These are phyloP conservation scores for Cardiocondyla obscurior DNA, from an alignment of 1,140 invertebrate species.

Conservation along the genomic window DNA sequence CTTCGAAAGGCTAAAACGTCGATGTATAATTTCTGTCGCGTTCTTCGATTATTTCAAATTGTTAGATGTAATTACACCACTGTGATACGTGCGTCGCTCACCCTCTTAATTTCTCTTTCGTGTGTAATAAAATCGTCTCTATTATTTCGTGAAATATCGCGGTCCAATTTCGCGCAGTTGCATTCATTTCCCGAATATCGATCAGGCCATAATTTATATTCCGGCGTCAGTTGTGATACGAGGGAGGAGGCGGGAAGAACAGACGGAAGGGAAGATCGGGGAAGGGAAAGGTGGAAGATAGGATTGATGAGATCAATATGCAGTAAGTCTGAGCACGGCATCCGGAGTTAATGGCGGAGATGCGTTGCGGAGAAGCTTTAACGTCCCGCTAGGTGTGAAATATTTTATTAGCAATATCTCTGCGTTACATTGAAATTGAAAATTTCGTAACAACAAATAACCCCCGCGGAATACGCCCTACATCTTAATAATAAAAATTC, in stretches of 20 bases:
- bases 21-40: neutral
- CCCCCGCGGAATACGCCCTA: neutral
- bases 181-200: slow-evolving; percentile 44
- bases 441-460: slow-evolving; percentile 37
- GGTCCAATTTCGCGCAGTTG: slow-evolving; percentile 9
- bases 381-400: slow-evolving; percentile 40
- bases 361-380: slow-evolving; percentile 74
- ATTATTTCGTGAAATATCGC: neutral
- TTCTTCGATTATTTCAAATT: neutral
- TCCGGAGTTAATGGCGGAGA: slow-evolving; percentile 78
- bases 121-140: neutral
- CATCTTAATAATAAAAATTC: neutral
- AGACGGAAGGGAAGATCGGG: slow-evolving; percentile 38
- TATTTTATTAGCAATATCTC: slow-evolving; percentile 50
- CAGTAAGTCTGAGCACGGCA: slow-evolving; percentile 82
- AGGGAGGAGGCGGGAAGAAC: slow-evolving; percentile 61
- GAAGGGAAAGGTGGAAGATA: slow-evolving; percentile 41
- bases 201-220: slow-evolving; percentile 53
- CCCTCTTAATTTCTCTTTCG: neutral
- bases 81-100: neutral
- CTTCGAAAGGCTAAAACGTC: neutral
- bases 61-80: neutral
- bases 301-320: slow-evolving; percentile 83
- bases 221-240: slow-evolving; percentile 49
- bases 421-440: slow-evolving; percentile 40